phyloP scores from a whole-genome alignment of 1,140 invertebrate species.

The Saccostrea cuccullata region DNA sequence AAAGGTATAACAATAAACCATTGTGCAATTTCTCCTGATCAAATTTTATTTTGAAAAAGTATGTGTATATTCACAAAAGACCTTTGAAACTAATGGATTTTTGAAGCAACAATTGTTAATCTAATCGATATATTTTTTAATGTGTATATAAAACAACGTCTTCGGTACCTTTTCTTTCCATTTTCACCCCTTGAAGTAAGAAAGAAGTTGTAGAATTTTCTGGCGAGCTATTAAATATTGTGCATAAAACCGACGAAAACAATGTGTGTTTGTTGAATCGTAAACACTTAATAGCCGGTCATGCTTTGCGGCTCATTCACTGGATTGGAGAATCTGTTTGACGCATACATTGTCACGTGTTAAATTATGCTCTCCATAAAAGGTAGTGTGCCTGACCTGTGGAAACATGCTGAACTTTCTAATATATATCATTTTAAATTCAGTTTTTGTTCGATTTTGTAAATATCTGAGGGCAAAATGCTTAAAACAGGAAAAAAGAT shows the following conservation, averaged over 20 bases:
- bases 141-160: neutral
- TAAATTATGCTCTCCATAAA: neutral
- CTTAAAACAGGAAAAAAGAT: too few species aligned
- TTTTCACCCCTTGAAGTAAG: neutral
- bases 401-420: too few species aligned
- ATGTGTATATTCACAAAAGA: neutral
- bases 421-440: too few species aligned
- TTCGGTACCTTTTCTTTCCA: neutral
- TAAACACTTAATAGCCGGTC: neutral
- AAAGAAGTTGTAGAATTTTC: neutral
- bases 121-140: neutral
- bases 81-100: neutral
- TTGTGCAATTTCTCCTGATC: too few species aligned
- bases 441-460: too few species aligned
- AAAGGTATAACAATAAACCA: too few species aligned
- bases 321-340: conserved; percentile 8
- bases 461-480: too few species aligned
- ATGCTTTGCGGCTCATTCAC: neutral
- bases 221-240: neutral
- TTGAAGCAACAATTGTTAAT: neutral
- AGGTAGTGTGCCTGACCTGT: neutral
- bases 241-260: neutral
- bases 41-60: neutral
- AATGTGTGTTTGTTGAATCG: neutral
- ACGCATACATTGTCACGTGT: too few species aligned